Conservation (phyloP, 2,888 invertebrate genomes). For the Callyntrura sp. region DNA sequence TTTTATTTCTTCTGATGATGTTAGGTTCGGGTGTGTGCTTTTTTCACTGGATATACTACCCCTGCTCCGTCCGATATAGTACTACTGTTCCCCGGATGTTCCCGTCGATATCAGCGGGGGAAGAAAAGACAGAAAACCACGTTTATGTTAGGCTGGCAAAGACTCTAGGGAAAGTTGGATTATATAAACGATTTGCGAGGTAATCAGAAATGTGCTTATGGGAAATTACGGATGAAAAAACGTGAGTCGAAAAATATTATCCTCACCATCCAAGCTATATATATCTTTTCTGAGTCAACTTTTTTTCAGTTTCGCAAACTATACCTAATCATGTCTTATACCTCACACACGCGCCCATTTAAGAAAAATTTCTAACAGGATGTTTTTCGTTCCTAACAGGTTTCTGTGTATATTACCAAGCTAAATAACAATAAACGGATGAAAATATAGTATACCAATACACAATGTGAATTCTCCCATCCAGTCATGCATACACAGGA, state of each 20-base stretch:
- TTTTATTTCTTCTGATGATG: constrained; percentile 33
- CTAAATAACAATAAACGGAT: too few relatives aligned
- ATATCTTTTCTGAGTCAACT: not conserved
- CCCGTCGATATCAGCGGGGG: not conserved
- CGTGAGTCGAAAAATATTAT: constrained; percentile 57
- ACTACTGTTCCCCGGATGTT: too few relatives aligned
- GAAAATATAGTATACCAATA: too few relatives aligned
- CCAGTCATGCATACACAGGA: too few relatives aligned
- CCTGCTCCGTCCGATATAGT: too few relatives aligned
- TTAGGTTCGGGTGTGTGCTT: constrained; percentile 37
- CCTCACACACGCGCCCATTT: too few relatives aligned
- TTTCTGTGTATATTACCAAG: too few relatives aligned
- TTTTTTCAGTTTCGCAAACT: not conserved
- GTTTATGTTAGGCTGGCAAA: not conserved
- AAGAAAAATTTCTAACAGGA: constrained; percentile 17
- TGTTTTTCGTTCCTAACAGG: too few relatives aligned
- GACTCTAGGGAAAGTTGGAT: constrained; percentile 46
- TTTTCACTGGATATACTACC: not conserved
- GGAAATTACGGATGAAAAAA: constrained; percentile 62
- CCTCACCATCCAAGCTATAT: constrained; percentile 5
- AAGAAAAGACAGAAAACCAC: constrained; percentile 18
- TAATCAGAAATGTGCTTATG: constrained; percentile 71
- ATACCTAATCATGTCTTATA: not conserved
- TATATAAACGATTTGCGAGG: constrained; percentile 47
- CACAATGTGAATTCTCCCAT: too few relatives aligned